Conservation (phyloP, 2,113 vertebrate species). For the Myiopsitta monachus region DNA sequence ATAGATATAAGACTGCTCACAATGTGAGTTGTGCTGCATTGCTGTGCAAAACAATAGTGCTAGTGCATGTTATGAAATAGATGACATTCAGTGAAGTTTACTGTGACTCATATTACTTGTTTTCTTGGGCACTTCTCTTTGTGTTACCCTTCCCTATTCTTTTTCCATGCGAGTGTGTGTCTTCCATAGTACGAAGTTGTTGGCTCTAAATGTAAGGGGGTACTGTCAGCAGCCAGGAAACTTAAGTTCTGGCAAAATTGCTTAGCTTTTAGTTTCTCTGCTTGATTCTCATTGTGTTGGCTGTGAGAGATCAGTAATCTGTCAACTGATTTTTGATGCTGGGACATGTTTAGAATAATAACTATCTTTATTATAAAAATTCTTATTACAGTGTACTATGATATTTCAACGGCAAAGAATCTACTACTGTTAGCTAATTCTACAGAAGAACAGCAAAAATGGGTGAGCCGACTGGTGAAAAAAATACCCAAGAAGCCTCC, state of each 20-base stretch:
- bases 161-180: neutral
- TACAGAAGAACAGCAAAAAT: slow-evolving; percentile 97
- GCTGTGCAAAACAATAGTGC: fast-evolving
- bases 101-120: neutral
- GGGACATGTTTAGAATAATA: neutral
- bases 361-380: neutral
- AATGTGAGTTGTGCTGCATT: neutral
- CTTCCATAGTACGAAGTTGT: neutral
- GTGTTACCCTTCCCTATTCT: neutral
- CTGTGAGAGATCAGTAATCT: neutral
- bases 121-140: neutral
- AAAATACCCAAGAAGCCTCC: slow-evolving; percentile 98
- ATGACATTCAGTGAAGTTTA: neutral
- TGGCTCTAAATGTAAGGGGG: neutral
- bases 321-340: neutral
- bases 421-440: slow-evolving; percentile 91
- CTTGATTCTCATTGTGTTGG: neutral
- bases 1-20: neutral
- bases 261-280: neutral
- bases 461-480: slow-evolving; percentile 96
- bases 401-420: slow-evolving; percentile 96
- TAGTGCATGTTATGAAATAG: neutral
- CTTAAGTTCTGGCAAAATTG: neutral
- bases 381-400: slow-evolving; percentile 87
- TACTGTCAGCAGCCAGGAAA: neutral